Evolutionary conservation across 2,797 vertebrate genomes (phyloP).

Genomic region (Hypotaenidia philippensis): DNA sequence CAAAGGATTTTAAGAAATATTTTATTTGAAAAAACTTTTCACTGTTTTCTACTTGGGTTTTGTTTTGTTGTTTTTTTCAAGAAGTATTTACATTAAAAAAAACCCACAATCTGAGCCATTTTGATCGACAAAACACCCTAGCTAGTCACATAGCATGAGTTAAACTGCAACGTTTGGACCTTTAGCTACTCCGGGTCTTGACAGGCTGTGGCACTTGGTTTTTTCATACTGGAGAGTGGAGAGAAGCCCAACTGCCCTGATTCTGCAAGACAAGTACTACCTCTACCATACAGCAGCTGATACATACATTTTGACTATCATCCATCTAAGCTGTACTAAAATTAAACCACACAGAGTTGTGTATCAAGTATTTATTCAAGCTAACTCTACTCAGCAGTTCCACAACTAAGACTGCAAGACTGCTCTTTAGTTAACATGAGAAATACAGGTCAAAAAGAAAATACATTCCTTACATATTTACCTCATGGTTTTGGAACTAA

Average conservation of each 20-base stretch:
- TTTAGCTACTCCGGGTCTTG: background rate
- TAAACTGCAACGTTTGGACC: background rate
- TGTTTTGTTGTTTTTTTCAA: fast-evolving
- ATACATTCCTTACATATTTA: background rate
- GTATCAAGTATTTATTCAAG: background rate
- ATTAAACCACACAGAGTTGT: background rate
- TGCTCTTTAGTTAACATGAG: background rate
- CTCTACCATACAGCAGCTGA: background rate
- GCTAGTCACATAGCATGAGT: background rate
- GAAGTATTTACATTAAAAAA: background rate
- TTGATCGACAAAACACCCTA: background rate
- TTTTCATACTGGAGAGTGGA: background rate
- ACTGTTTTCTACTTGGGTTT: background rate
- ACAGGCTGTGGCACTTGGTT: background rate
- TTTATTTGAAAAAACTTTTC: background rate
- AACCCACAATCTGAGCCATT: background rate
- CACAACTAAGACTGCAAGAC: background rate
- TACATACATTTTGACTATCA: background rate
- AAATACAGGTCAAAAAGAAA: background rate
- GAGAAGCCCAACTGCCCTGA: background rate
- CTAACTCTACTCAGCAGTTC: background rate
- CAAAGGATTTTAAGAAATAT: background rate
- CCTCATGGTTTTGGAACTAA: background rate
- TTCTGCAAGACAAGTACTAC: background rate
- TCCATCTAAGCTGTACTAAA: fast-evolving